These are phyloP conservation scores for chimpanzee (Pan troglodytes) DNA, from an alignment of 2,113 vertebrate species.

Conservation along the genomic window DNA sequence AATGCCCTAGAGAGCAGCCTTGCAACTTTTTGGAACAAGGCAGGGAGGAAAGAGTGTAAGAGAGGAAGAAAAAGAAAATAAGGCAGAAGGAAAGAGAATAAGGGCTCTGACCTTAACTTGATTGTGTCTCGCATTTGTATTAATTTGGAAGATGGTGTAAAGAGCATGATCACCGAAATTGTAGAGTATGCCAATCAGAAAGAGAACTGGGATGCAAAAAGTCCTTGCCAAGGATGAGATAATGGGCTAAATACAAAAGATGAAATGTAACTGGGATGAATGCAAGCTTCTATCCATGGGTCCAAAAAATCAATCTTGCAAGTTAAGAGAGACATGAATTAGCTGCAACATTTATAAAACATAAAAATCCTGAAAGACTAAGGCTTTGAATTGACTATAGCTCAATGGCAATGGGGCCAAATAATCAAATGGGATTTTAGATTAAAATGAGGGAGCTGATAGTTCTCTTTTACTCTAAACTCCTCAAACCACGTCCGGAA, in stretches of 20 bases:
- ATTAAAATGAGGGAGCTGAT: background rate
- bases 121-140: background rate
- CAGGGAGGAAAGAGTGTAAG: background rate
- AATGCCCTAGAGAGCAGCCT: background rate
- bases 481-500: constrained; percentile 14
- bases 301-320: constrained; percentile 55
- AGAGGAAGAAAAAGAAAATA: background rate
- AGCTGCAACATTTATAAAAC: constrained; percentile 24
- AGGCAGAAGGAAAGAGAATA: background rate
- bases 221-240: constrained; percentile 10
- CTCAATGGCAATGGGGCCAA: background rate
- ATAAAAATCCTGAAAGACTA: constrained; percentile 39
- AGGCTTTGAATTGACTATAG: constrained; percentile 44
- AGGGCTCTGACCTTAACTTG: background rate
- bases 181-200: background rate
- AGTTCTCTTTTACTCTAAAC: constrained; percentile 11
- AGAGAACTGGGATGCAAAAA: constrained; percentile 3
- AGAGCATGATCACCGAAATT: background rate
- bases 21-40: background rate
- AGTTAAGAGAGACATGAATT: constrained; percentile 59
- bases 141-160: background rate
- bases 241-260: constrained; percentile 45
- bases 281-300: constrained; percentile 19
- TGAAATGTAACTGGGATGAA: constrained; percentile 47
- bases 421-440: constrained; percentile 23